Evolutionary conservation across 2,113 vertebrate genomes (phyloP).

Genomic region (Pluvialis apricaria): DNA sequence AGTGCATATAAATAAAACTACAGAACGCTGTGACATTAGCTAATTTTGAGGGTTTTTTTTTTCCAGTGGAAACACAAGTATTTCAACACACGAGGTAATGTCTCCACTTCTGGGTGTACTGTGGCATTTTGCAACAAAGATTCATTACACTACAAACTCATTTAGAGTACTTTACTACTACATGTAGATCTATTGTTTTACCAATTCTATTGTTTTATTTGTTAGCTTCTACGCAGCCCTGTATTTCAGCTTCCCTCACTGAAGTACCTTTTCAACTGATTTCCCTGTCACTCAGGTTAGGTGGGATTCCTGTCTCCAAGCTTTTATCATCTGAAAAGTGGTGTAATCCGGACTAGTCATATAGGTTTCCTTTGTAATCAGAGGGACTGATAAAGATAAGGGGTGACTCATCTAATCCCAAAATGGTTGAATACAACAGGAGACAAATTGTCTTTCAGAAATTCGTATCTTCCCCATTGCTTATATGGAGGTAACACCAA

Average conservation of each 20-base stretch:
- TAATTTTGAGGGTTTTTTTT: background rate
- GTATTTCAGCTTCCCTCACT: background rate
- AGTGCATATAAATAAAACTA: background rate
- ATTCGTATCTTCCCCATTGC: background rate
- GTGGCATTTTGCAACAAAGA: background rate
- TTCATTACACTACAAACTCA: background rate
- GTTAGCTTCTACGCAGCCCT: background rate
- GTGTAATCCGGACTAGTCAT: background rate
- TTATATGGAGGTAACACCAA: background rate
- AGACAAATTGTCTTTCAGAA: background rate
- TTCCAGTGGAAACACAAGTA: background rate
- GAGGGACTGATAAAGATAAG: background rate
- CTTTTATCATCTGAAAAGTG: background rate
- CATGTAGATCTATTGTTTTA: background rate
- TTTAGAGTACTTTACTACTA: background rate
- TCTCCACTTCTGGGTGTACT: background rate
- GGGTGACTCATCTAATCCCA: slow-evolving; percentile 16
- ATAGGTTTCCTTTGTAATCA: background rate
- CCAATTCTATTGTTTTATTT: background rate
- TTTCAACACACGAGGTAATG: background rate
- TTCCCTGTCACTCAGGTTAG: background rate
- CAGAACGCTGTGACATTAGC: background rate
- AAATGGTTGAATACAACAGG: background rate
- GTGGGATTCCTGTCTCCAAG: background rate
- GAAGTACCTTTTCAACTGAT: background rate